These are phyloP conservation scores for Drosophila nigritarsus DNA, from an alignment of 2,888 invertebrate species.

Conservation along the genomic window DNA sequence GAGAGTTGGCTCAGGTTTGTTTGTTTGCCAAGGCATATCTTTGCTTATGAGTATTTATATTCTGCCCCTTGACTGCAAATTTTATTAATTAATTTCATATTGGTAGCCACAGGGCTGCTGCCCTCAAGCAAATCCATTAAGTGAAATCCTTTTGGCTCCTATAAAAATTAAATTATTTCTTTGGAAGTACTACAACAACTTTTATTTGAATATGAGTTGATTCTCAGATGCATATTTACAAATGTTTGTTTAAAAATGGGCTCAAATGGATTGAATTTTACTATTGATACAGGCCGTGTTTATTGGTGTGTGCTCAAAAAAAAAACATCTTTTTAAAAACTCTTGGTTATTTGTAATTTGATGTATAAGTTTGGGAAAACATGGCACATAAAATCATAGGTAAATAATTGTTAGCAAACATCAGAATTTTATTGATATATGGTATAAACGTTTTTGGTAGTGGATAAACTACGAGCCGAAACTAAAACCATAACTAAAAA, in stretches of 20 bases:
- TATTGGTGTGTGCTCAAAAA: background rate
- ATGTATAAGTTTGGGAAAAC: background rate
- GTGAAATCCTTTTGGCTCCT: conserved; percentile 21
- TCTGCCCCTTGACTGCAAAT: conserved; percentile 45
- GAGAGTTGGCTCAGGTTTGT: conserved; percentile 33
- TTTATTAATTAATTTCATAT: conserved; percentile 73
- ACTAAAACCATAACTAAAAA: conserved; percentile 10
- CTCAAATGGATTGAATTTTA: conserved; percentile 2
- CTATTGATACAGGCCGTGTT: conserved; percentile 4
- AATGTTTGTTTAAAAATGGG: conserved; percentile 23
- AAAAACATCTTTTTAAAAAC: background rate
- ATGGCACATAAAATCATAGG: background rate
- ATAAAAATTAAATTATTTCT: conserved; percentile 58
- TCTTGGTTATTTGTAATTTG: background rate
- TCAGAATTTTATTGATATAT: background rate
- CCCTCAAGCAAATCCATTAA: conserved; percentile 17
- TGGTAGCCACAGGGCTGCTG: conserved; percentile 4
- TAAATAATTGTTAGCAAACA: background rate
- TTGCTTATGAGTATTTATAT: conserved; percentile 35
- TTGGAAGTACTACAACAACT: conserved; percentile 3
- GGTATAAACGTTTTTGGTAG: background rate
- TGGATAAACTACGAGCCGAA: background rate
- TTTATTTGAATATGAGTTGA: conserved; percentile 16
- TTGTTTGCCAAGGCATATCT: conserved; percentile 51
- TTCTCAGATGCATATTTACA: background rate